Evolutionary conservation across 2,113 vertebrate species (phyloP).

Genomic region (Amphiprion percula): DNA sequence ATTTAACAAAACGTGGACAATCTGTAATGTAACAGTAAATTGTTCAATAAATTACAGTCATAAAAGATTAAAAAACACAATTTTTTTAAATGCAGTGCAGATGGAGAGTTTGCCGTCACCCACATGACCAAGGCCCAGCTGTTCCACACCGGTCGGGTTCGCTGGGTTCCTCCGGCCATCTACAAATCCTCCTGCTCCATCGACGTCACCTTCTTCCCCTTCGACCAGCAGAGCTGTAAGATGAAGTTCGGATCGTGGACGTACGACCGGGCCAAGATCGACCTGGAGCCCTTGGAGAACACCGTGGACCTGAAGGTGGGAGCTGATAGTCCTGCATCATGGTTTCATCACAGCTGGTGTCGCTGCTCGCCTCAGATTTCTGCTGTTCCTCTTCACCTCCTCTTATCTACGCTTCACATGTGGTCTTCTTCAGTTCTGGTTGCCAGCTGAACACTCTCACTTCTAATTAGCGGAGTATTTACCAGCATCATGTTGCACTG

Average conservation of each 20-base stretch:
- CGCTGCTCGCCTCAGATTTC: background rate
- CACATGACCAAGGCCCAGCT: constrained; percentile 96
- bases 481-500: constrained; percentile 3
- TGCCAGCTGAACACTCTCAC: background rate
- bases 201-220: constrained; percentile 96
- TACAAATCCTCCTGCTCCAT: constrained; percentile 98
- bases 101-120: constrained; percentile 93
- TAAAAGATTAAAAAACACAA: too few relatives aligned
- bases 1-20: too few relatives aligned
- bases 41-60: too few relatives aligned
- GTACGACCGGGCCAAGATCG: constrained; percentile 94
- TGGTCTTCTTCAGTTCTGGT: background rate
- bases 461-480: constrained; percentile 22
- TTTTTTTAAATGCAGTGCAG: constrained; percentile 82
- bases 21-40: too few relatives aligned
- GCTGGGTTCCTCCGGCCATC: constrained; percentile 95
- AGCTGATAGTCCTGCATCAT: constrained; percentile 76
- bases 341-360: constrained; percentile 19
- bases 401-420: constrained; percentile 78
- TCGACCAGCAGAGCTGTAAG: constrained; percentile 97
- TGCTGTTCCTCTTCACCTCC: constrained; percentile 74
- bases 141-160: constrained; percentile 91
- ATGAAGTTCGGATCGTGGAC: constrained; percentile 99
- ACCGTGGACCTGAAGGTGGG: constrained; percentile 88
- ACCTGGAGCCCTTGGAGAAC: constrained; percentile 90